phyloP scores from a whole-genome alignment of 2,797 vertebrate species.

The Sylvilagus floridanus region DNA sequence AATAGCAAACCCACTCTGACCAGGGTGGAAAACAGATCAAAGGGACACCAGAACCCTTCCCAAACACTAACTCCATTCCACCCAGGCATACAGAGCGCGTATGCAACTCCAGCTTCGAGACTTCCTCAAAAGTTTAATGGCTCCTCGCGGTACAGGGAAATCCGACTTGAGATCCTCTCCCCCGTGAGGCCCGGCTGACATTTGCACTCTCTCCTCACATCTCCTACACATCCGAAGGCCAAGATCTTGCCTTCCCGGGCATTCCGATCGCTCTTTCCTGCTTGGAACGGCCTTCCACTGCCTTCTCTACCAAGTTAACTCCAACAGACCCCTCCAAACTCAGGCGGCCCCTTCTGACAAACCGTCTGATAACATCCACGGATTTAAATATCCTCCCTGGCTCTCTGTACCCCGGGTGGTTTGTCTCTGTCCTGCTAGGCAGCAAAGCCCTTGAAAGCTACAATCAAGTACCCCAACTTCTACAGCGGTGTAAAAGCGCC shows the following conservation, averaged over 20 bases:
- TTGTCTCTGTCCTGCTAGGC: neutral
- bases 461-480: neutral
- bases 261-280: neutral
- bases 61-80: neutral
- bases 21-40: neutral
- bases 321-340: neutral
- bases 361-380: neutral
- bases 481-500: neutral
- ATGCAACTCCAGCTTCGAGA: neutral
- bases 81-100: neutral
- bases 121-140: neutral
- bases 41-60: conserved; percentile 1
- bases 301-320: neutral
- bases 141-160: neutral
- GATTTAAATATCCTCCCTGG: neutral
- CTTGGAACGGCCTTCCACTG: neutral
- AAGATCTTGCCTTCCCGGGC: neutral
- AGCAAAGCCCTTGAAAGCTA: neutral
- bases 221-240: neutral
- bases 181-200: neutral
- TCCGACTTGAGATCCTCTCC: neutral
- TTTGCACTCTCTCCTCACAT: neutral
- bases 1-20: neutral
- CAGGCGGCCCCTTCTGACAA: neutral
- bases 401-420: neutral